Percentiles rank a stretch among this genome's conserved stretches.
phyloP scores from a whole-genome alignment of 1,140 invertebrate species.

The Hylyphantes graminicola region DNA sequence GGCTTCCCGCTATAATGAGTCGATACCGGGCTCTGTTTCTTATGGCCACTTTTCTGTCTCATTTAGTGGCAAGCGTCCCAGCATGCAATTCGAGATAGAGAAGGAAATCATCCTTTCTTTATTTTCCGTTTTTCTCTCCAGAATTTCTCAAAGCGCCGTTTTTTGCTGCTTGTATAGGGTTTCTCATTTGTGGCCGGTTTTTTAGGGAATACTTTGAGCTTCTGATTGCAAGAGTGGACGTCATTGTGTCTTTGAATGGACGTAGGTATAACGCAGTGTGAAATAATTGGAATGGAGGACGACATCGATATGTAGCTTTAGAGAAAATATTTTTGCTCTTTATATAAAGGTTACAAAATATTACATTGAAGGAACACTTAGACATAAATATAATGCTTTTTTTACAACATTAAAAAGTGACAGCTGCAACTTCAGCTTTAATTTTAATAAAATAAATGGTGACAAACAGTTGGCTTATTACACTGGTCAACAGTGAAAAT shows the following conservation, averaged over 20 bases:
- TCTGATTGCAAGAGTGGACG: slow-evolving; percentile 1
- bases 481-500: too few species aligned
- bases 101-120: slow-evolving; percentile 17
- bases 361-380: too few species aligned
- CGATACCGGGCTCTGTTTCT: slow-evolving; percentile 31
- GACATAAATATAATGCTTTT: too few species aligned
- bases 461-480: too few species aligned
- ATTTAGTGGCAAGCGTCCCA: slow-evolving; percentile 22
- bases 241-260: neutral
- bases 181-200: slow-evolving; percentile 23
- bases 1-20: slow-evolving; percentile 21
- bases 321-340: too few species aligned
- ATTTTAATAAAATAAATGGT: too few species aligned
- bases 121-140: neutral
- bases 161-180: slow-evolving; percentile 30
- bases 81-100: slow-evolving; percentile 29
- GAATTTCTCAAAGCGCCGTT: slow-evolving; percentile 7
- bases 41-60: slow-evolving; percentile 36
- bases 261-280: too few species aligned
- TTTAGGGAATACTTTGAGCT: neutral
- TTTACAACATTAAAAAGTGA: too few species aligned
- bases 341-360: too few species aligned
- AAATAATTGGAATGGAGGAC: too few species aligned
- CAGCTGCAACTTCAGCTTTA: too few species aligned
- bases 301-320: too few species aligned